Evolutionary conservation across 2,888 invertebrate genomes (phyloP), one percentile per base, ranked within the genome.

Genomic region (Hemicrepidius hirtus): DNA sequence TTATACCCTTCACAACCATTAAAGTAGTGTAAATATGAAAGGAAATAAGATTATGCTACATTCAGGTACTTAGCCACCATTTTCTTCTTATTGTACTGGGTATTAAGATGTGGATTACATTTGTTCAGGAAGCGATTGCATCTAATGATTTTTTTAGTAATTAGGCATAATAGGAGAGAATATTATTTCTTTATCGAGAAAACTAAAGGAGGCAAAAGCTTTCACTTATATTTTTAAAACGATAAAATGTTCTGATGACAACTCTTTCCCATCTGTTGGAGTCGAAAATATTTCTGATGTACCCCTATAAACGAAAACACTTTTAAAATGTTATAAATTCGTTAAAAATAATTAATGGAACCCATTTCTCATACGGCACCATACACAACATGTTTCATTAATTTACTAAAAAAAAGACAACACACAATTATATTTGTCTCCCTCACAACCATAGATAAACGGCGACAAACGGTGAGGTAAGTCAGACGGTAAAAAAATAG

Each of bases 291-390:
- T 66, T 41, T 59, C 46, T 65, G 49, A 65, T 55, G 21, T 59
- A 65, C 66, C 71, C 66, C 65, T 28, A 55, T 72, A 68, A 68
- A 63, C 63, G 68, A 64, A 64, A 73, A 68, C 68, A 68, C 68
- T 65, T 68, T 65, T 73, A 68, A 68, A n/a, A 72, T 63, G 62
- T 63, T 73, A 46, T 69, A 73, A 78, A 79, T 78, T 78, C 77
- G 78, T 80, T 80, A 78, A 76, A 79, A 78, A 78, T 80, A 80
- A 80, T 79, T 76, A 78, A 80, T 80, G 76, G 65, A 68, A 41
- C 59, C 71, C 76, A 79, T 79, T 77, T 76, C 73, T 80, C 77
- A 79, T 75, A 72, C 62, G 74, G 73, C 73, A 77, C 78, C 77
- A 74, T 72, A 65, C 68, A 68, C 76, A 75, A 72, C 76, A 77